phyloP scores from a whole-genome alignment of 2,797 vertebrate species.

The Poeciliopsis turneri region DNA sequence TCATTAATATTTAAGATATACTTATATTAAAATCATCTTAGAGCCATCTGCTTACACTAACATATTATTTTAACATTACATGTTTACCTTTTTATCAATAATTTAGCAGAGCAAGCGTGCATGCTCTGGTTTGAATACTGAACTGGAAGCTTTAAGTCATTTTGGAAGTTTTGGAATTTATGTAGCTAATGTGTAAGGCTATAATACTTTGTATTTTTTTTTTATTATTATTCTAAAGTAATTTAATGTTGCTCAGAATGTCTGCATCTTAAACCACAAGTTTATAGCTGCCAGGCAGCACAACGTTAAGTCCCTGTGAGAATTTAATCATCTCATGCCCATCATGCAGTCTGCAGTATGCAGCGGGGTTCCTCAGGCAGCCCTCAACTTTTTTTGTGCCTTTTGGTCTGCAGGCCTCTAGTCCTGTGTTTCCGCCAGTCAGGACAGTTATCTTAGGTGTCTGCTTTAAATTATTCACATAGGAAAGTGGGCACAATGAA shows the following conservation, averaged over 20 bases:
- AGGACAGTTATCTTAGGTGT: slow-evolving; percentile 56
- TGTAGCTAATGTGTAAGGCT: slow-evolving; percentile 18
- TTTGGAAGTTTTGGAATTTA: slow-evolving; percentile 10
- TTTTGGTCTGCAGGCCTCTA: slow-evolving; percentile 19
- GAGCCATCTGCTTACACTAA: not conserved
- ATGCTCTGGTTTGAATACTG: not conserved
- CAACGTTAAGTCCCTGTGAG: slow-evolving; percentile 24
- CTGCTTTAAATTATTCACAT: slow-evolving; percentile 79
- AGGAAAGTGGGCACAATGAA: slow-evolving; percentile 79
- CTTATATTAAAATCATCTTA: not conserved
- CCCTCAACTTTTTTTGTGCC: not conserved
- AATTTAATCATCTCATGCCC: slow-evolving; percentile 12
- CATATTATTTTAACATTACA: not conserved
- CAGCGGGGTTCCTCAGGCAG: not conserved
- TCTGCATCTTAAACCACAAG: slow-evolving; percentile 11
- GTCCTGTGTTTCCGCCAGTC: slow-evolving; percentile 23
- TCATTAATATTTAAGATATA: not conserved
- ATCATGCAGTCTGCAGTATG: slow-evolving; percentile 26
- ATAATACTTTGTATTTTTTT: not conserved
- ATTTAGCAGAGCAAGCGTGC: not conserved
- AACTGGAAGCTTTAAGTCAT: slow-evolving; percentile 7
- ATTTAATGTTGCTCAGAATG: slow-evolving; percentile 36
- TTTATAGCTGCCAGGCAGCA: slow-evolving; percentile 5
- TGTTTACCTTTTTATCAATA: not conserved
- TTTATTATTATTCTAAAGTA: not conserved